Conservation (phyloP, 2,888 invertebrate species). For the Epinotia brunnichana region DNA sequence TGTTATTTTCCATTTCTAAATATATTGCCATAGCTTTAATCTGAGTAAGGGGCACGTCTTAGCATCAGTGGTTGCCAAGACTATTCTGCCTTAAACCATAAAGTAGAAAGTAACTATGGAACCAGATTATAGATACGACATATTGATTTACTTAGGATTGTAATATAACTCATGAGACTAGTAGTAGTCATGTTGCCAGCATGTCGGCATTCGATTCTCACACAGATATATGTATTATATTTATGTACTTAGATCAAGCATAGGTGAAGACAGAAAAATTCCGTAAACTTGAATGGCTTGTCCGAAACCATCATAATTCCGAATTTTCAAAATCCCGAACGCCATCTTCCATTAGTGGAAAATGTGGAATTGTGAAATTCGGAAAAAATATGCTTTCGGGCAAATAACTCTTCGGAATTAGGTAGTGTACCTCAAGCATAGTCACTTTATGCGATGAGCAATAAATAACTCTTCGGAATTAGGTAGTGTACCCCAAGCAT, state of each 20-base stretch:
- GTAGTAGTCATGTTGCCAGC: slow-evolving; percentile 34
- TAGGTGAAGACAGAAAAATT: neutral
- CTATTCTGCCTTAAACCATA: neutral
- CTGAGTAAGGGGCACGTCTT: slow-evolving; percentile 13
- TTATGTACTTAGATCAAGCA: too few relatives aligned
- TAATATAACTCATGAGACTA: slow-evolving; percentile 29
- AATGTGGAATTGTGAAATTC: too few relatives aligned
- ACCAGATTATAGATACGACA: neutral
- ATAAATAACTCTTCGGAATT: too few relatives aligned
- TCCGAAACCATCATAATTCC: too few relatives aligned
- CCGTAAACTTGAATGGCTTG: too few relatives aligned
- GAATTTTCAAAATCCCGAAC: too few relatives aligned
- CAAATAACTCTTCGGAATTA: too few relatives aligned
- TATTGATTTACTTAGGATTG: neutral
- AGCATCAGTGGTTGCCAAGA: slow-evolving; percentile 32
- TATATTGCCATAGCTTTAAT: slow-evolving; percentile 16
- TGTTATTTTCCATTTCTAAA: slow-evolving; percentile 4
- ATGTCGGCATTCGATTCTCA: slow-evolving; percentile 24
- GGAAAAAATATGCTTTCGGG: too few relatives aligned
- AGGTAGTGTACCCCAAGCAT: too few relatives aligned
- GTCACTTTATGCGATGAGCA: too few relatives aligned
- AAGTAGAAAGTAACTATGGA: neutral
- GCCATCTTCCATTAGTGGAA: too few relatives aligned
- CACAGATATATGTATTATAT: neutral
- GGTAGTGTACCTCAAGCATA: too few relatives aligned